These are phyloP conservation scores for Brachionus manjavacas DNA, from an alignment of 1,140 invertebrate genomes.

Conservation along the genomic window DNA sequence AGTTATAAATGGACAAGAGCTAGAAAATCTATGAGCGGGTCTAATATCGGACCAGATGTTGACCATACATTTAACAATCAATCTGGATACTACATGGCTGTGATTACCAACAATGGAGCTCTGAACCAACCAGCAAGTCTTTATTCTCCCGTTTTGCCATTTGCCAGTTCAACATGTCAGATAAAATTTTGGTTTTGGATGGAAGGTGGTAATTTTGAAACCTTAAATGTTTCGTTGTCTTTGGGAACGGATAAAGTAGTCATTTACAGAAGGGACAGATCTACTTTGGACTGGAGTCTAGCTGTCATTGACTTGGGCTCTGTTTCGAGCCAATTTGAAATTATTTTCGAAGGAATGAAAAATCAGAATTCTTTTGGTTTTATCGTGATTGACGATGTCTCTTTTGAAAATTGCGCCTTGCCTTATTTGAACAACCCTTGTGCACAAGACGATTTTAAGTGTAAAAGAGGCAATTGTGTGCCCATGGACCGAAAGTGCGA, in stretches of 20 bases:
- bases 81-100: constrained; percentile 25
- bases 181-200: constrained; percentile 70
- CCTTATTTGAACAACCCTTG: constrained; percentile 34
- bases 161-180: constrained; percentile 61
- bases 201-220: constrained; percentile 60
- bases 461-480: constrained; percentile 53
- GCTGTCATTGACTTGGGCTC: constrained; percentile 44
- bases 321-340: constrained; percentile 57
- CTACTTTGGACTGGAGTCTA: constrained; percentile 45
- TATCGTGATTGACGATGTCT: constrained; percentile 36
- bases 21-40: background rate
- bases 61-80: constrained; percentile 35
- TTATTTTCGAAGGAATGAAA: constrained; percentile 68
- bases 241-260: background rate
- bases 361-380: constrained; percentile 65
- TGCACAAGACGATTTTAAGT: constrained; percentile 48
- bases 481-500: constrained; percentile 42
- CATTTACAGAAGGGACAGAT: background rate
- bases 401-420: constrained; percentile 43
- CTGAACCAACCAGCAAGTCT: constrained; percentile 63
- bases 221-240: constrained; percentile 53
- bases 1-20: constrained; percentile 48
- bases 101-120: background rate
- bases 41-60: constrained; percentile 44
- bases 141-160: background rate